These are phyloP conservation scores for Tanytarsus gracilentus DNA, from an alignment of 2,888 invertebrate genomes.

Conservation along the genomic window DNA sequence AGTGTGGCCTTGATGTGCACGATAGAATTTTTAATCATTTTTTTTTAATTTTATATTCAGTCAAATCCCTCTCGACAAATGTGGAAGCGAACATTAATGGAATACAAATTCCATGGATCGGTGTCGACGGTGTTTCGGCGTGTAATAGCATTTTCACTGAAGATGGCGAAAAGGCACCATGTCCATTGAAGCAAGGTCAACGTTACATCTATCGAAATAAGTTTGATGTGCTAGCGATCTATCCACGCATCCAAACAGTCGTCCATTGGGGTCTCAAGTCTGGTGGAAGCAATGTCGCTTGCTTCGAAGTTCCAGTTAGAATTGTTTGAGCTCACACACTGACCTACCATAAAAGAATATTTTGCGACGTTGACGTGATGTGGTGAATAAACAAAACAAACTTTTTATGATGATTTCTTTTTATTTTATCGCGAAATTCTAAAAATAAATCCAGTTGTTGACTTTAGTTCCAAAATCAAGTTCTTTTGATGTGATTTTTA, in stretches of 20 bases:
- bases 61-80: constrained; percentile 47
- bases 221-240: constrained; percentile 48
- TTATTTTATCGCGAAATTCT: too few relatives aligned
- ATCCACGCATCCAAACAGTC: constrained; percentile 46
- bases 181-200: constrained; percentile 58
- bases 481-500: too few relatives aligned
- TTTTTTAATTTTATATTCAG: constrained; percentile 43
- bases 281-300: constrained; percentile 46
- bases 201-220: constrained; percentile 61
- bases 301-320: constrained; percentile 62
- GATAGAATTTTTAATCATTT: constrained; percentile 30
- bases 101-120: constrained; percentile 61
- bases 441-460: too few relatives aligned
- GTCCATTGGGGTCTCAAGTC: constrained; percentile 56
- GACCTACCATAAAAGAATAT: too few relatives aligned
- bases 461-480: too few relatives aligned
- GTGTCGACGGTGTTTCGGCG: constrained; percentile 61
- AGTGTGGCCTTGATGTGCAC: not conserved
- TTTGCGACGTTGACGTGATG: too few relatives aligned
- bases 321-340: constrained; percentile 46
- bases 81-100: constrained; percentile 57
- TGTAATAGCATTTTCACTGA: constrained; percentile 55
- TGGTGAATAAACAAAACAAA: too few relatives aligned
- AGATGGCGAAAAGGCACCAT: constrained; percentile 51
- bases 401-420: too few relatives aligned